These are phyloP conservation scores for Plemyria rubiginata DNA, from an alignment of 2,888 invertebrate species.

Conservation along the genomic window DNA sequence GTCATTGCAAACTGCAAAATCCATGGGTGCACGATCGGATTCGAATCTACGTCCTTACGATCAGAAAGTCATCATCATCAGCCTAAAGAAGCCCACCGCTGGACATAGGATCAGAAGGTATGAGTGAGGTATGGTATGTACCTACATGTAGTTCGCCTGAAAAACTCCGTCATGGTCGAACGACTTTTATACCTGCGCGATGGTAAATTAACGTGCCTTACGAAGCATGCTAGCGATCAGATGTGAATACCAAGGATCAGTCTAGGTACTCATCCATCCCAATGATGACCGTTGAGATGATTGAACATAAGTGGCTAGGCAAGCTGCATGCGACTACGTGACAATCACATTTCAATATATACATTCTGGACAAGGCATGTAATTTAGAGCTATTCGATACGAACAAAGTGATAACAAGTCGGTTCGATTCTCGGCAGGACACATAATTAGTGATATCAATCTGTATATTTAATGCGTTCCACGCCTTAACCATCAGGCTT, in stretches of 20 bases:
- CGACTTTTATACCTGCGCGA: background rate
- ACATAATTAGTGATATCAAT: background rate
- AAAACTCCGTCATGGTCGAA: background rate
- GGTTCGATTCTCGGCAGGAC: background rate
- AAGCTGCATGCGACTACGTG: background rate
- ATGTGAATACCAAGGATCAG: background rate
- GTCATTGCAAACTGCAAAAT: no score
- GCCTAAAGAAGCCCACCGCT: no score
- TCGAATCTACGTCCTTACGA: no score
- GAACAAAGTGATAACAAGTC: background rate
- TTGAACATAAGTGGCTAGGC: background rate
- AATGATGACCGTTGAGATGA: background rate
- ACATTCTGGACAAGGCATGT: background rate
- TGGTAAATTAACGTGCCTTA: background rate
- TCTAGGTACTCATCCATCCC: background rate
- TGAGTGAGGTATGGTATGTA: no score
- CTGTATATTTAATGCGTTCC: no score
- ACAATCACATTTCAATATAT: background rate
- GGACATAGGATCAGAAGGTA: no score
- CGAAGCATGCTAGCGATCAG: background rate
- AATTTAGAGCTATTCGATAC: background rate
- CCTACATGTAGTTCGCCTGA: background rate
- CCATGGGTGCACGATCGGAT: no score
- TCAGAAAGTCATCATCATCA: no score
- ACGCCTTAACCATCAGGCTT: no score